These are phyloP conservation scores for Cuniculus paca DNA, from an alignment of 2,797 vertebrate genomes.

Conservation along the genomic window DNA sequence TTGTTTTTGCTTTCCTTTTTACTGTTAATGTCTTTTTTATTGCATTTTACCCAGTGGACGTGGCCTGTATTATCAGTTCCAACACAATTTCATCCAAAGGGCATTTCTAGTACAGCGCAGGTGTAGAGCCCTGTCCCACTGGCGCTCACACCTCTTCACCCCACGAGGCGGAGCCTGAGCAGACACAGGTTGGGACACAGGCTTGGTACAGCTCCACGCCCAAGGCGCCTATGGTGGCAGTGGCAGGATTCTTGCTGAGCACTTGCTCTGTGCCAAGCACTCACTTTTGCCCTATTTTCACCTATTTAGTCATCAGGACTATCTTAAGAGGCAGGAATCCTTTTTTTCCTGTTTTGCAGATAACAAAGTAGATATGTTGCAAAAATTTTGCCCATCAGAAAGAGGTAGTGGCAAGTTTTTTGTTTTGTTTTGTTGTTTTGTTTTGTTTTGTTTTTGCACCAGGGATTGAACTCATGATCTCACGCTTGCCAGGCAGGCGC, in stretches of 20 bases:
- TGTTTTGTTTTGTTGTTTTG: too few species aligned
- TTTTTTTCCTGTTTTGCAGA: neutral
- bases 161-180: too few species aligned
- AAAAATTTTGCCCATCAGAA: neutral
- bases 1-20: conserved; percentile 21
- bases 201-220: neutral
- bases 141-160: neutral
- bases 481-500: too few species aligned
- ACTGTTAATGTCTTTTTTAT: conserved; percentile 50
- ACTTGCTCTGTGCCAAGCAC: neutral
- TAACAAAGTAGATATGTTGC: neutral
- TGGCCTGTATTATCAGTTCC: conserved; percentile 19
- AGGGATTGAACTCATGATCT: too few species aligned
- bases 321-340: neutral
- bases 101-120: neutral
- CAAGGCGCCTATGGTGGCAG: neutral
- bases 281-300: neutral
- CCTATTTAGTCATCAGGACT: neutral
- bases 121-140: neutral
- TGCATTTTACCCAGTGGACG: neutral
- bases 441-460: too few species aligned
- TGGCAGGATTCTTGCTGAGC: neutral
- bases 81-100: conserved; percentile 31
- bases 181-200: too few species aligned
- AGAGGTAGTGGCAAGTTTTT: too few species aligned